phyloP scores from a whole-genome alignment of 2,113 vertebrate genomes.

The Eurystomus gularis region DNA sequence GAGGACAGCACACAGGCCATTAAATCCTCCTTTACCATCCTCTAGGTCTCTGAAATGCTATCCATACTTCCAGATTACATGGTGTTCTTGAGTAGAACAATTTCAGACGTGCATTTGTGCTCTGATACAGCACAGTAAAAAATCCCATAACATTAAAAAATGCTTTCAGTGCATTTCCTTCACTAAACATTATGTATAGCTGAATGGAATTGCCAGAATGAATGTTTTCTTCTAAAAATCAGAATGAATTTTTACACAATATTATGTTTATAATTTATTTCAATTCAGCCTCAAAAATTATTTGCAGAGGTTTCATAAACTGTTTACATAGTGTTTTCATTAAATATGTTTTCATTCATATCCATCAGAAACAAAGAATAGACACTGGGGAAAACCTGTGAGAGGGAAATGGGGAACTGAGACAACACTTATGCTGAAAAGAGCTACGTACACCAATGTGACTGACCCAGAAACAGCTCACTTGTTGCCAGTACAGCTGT shows the following conservation, averaged over 20 bases:
- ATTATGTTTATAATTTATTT: not conserved
- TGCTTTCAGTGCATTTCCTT: not conserved
- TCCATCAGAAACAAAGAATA: conserved; percentile 15
- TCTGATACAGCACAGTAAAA: not conserved
- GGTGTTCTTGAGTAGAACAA: not conserved
- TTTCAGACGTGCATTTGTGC: not conserved
- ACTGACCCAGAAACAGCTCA: conserved; percentile 50
- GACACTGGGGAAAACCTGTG: not conserved
- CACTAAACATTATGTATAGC: not conserved
- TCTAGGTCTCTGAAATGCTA: not conserved
- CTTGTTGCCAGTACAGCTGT: conserved; percentile 64
- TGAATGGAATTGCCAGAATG: not conserved
- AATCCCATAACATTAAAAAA: not conserved
- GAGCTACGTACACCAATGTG: not conserved
- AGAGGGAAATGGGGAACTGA: not conserved
- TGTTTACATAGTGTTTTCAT: conserved; percentile 18
- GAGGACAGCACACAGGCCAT: not conserved
- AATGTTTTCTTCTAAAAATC: not conserved
- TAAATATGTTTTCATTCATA: not conserved
- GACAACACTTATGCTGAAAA: not conserved
- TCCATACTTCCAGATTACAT: not conserved
- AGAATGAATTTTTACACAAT: not conserved
- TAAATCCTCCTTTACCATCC: not conserved
- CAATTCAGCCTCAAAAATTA: not conserved
- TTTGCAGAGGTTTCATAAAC: not conserved